phyloP scores from a whole-genome alignment of 2,797 vertebrate genomes.

The Acanthurus tractus region DNA sequence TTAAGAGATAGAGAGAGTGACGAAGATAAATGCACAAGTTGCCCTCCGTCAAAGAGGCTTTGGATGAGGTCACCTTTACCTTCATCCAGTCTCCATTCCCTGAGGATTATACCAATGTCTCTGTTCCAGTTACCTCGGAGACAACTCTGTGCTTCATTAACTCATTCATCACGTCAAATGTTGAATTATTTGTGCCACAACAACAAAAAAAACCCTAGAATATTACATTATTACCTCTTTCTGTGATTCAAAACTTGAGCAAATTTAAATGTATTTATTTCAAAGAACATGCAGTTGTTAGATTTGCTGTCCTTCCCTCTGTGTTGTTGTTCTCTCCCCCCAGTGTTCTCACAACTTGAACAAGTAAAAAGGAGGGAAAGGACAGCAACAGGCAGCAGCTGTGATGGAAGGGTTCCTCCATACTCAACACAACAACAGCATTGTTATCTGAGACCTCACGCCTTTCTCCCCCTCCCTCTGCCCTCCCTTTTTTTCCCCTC shows the following conservation, averaged over 20 bases:
- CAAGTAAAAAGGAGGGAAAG: conserved; percentile 30
- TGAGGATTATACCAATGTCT: conserved; percentile 69
- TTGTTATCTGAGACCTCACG: conserved; percentile 66
- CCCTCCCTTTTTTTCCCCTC: conserved; percentile 24
- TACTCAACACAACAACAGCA: conserved; percentile 59
- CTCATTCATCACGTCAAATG: conserved; percentile 1
- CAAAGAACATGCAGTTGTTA: background rate
- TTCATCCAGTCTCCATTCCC: conserved; percentile 67
- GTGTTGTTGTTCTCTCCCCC: conserved; percentile 17
- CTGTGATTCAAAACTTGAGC: too few species aligned
- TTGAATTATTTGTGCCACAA: background rate
- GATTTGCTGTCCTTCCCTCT: too few species aligned
- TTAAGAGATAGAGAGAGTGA: conserved; percentile 26
- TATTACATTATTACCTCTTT: background rate
- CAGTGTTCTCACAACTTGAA: background rate
- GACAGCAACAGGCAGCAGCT: conserved; percentile 67
- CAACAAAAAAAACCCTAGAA: background rate
- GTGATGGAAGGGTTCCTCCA: conserved; percentile 55
- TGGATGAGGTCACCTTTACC: conserved; percentile 82
- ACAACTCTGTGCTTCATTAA: conserved; percentile 14
- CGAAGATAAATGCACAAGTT: conserved; percentile 59
- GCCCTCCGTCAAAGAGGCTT: conserved; percentile 81
- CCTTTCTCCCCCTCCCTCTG: conserved; percentile 15
- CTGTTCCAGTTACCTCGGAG: conserved; percentile 49
- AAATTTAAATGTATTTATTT: too few species aligned